Evolutionary conservation across 2,113 vertebrate species (phyloP).

Genomic region (Oostethus manadensis): DNA sequence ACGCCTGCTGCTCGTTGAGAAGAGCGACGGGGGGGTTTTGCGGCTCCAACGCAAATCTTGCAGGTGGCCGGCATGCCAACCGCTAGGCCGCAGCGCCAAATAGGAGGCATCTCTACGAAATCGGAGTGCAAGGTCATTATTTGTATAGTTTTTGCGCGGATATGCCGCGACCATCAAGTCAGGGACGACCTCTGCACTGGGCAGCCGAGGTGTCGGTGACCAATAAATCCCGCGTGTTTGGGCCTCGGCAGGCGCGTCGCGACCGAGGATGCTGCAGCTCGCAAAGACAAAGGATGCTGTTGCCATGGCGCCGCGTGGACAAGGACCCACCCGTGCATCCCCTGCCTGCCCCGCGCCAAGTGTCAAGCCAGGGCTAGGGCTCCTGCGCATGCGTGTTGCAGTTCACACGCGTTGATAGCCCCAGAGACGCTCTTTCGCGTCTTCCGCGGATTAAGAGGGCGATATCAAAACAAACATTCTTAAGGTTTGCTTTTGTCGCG

Average conservation of each 20-base stretch:
- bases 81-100: too few species aligned
- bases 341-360: background rate
- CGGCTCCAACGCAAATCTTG: too few species aligned
- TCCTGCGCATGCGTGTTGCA: too few species aligned
- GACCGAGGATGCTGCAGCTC: slow-evolving; percentile 16
- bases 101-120: too few species aligned
- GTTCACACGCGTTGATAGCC: background rate
- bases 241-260: slow-evolving; percentile 24
- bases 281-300: slow-evolving; percentile 34
- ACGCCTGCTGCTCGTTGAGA: too few species aligned
- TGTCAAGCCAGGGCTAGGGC: too few species aligned
- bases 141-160: too few species aligned
- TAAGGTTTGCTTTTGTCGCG: background rate
- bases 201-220: slow-evolving; percentile 26
- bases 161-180: too few species aligned
- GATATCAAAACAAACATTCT: slow-evolving; percentile 9
- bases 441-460: background rate
- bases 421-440: background rate
- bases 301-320: slow-evolving; percentile 32
- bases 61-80: too few species aligned
- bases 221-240: slow-evolving; percentile 31
- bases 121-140: too few species aligned
- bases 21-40: too few species aligned
- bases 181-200: too few species aligned
- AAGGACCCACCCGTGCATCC: slow-evolving; percentile 1